phyloP scores from a whole-genome alignment of 2,113 vertebrate genomes.

The Noturus placidus region DNA sequence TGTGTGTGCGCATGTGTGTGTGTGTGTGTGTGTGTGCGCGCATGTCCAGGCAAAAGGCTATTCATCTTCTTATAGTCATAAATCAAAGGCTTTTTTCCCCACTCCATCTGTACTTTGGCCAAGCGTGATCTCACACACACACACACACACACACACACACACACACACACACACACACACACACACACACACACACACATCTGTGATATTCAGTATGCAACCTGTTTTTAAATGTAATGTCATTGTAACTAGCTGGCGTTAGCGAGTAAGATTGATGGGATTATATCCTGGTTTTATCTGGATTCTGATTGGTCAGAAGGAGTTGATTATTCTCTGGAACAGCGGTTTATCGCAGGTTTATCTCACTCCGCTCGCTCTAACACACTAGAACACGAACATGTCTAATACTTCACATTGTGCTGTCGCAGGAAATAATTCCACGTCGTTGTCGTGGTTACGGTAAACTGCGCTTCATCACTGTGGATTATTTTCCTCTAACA shows the following conservation, averaged over 20 bases:
- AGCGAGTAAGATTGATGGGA: not conserved
- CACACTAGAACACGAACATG: no score
- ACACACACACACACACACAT: not conserved
- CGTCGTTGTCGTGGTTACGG: no score
- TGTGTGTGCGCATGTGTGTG: not conserved
- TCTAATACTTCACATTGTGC: no score
- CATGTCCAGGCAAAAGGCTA: not conserved
- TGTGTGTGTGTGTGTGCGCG: not conserved
- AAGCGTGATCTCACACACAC: not conserved
- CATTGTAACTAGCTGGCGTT: not conserved
- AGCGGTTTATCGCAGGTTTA: not conserved
- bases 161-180: not conserved
- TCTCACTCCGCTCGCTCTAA: no score
- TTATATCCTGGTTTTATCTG: not conserved
- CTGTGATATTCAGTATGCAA: not conserved
- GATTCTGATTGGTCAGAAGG: not conserved
- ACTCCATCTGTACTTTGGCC: not conserved
- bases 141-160: constrained; percentile 10
- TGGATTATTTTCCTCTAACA: not conserved
- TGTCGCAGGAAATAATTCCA: no score
- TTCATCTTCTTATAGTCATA: constrained; percentile 16
- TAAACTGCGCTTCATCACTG: not conserved
- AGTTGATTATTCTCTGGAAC: not conserved
- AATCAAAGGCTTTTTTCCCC: constrained; percentile 24
- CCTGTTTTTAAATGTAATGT: not conserved